Conservation (phyloP, 2,797 vertebrate species). For the Parauchenoglanis punctatus region DNA sequence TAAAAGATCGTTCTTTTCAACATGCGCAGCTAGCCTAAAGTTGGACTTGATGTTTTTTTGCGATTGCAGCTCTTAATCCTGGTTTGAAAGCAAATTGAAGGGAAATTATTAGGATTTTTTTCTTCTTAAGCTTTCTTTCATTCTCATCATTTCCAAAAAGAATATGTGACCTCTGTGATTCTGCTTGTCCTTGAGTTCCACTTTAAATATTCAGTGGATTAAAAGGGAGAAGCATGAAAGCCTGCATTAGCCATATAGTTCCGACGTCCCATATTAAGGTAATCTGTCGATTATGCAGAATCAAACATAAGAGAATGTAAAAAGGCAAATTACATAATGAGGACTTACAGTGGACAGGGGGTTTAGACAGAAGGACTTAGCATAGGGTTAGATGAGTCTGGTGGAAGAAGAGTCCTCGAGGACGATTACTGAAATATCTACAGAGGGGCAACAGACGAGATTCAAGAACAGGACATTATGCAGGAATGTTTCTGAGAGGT, state of each 20-base stretch:
- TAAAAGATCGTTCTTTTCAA: conserved; percentile 60
- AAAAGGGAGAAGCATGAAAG: conserved; percentile 80
- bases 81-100: conserved; percentile 75
- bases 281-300: conserved; percentile 84
- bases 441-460: conserved; percentile 1
- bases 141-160: conserved; percentile 51
- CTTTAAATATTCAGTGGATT: conserved; percentile 85
- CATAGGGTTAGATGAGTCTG: conserved; percentile 74
- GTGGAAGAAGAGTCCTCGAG: conserved; percentile 58
- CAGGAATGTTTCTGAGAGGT: conserved; percentile 14
- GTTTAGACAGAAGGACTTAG: conserved; percentile 70
- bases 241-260: conserved; percentile 83
- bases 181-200: conserved; percentile 77
- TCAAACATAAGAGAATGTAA: conserved; percentile 77
- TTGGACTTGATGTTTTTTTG: conserved; percentile 67
- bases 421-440: conserved; percentile 73
- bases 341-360: conserved; percentile 71
- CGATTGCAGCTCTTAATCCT: conserved; percentile 75
- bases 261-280: conserved; percentile 77
- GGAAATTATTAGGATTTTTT: conserved; percentile 59
- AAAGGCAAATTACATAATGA: conserved; percentile 77
- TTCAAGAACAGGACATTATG: neutral
- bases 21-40: conserved; percentile 55
- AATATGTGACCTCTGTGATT: conserved; percentile 79
- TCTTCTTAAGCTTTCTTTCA: conserved; percentile 35